Percentiles rank a stretch among this genome's conserved stretches.
These are phyloP conservation scores for Otolemur crassicaudatus DNA, from an alignment of 2,797 vertebrate genomes.

Conservation along the genomic window DNA sequence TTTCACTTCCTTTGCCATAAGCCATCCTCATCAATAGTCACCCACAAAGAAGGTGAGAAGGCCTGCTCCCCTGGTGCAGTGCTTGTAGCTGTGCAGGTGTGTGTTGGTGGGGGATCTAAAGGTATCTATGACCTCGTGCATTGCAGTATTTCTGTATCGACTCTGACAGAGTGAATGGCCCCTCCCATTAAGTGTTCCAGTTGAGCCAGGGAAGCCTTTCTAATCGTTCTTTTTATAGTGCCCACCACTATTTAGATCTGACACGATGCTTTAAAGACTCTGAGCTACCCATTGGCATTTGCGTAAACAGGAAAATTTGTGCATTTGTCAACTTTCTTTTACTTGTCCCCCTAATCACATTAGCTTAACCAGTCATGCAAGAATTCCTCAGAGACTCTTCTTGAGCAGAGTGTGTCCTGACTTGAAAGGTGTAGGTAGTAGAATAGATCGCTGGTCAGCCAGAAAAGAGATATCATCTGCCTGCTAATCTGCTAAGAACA, in stretches of 20 bases:
- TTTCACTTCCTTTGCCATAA: not conserved
- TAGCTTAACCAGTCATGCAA: not conserved
- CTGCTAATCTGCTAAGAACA: not conserved
- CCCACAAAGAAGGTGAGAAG: not conserved
- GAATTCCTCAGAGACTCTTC: not conserved
- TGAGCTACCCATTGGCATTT: not conserved
- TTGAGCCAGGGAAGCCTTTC: not conserved
- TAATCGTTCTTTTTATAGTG: not conserved
- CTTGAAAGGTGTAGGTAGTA: not conserved
- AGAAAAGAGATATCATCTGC: not conserved
- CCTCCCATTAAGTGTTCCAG: not conserved
- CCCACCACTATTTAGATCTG: conserved; percentile 2
- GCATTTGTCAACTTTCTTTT: not conserved
- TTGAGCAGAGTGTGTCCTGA: not conserved
- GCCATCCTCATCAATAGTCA: not conserved
- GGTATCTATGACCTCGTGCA: not conserved
- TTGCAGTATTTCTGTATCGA: not conserved
- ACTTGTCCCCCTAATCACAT: not conserved
- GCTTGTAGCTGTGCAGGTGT: not conserved
- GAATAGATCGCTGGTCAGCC: not conserved
- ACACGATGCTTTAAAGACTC: not conserved
- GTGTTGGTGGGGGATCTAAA: not conserved
- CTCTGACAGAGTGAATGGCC: not conserved
- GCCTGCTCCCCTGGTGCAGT: not conserved
- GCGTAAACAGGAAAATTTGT: not conserved